Base-by-base conservation (phyloP, 2,888 invertebrate species). In the Ophion obscuratus region DNA sequence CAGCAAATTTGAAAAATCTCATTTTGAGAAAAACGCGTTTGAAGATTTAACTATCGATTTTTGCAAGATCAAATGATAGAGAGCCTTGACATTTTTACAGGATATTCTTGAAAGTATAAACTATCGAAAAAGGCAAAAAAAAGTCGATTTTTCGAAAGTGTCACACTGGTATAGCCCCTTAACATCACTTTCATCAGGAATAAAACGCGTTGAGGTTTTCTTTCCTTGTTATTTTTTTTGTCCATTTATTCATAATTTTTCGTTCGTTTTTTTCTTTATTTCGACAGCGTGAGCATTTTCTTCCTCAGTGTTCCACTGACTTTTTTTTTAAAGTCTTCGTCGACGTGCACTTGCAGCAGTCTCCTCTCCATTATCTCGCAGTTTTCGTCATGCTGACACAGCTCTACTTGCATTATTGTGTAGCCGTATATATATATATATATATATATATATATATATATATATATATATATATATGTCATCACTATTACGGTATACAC, bases 331-430 rank as follows among this genome's bases (percentile, higher is more conserved):
- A 79, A 79, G 79, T 66, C 79, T 66, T 79, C 79, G 70, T 53
- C 66, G 40, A 82, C 59, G 61, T 66, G 79, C 82, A 75, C 78
- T 66, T 80, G 74, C 20, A 40, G 40, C 57, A n/a, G 40, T 81
- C 59, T 59, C 40, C 24, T 9, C 40, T 77, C 76, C 59, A 68
- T 85, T 75, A 74, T 75, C 81, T 61, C 61, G 61, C 20, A 9
- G 67, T 82, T 82, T 79, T 79, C 66, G 71, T 36, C 73, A 7
- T 10, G 83, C 85, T 85, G 85, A 85, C 83, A 68, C 83, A 77
- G 85, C 83, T 40, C n/a, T 40, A 2, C n/a, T 40, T 20, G 44
- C 44, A 75, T 44, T 17, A 53, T 64, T 64, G 10, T 64, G 27
- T 61, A 20, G 7, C 20, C 53, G 5, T 66, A 24, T 66, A 24